Evolutionary conservation across 2,888 invertebrate species (phyloP).

Genomic region (Emmelina monodactyla): DNA sequence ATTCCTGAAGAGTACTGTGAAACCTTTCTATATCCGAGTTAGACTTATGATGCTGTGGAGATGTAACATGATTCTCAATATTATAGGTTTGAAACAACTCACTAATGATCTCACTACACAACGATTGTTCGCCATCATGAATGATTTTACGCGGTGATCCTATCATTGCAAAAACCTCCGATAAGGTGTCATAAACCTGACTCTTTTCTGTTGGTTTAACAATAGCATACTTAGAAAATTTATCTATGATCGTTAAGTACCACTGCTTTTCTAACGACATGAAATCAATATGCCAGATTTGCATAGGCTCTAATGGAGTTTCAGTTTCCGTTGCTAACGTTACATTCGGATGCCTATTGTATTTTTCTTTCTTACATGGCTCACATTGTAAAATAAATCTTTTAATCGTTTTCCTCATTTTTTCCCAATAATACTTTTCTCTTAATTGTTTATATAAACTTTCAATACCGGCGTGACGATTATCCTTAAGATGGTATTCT

Average conservation of each 20-base stretch:
- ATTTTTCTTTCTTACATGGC: constrained; percentile 10
- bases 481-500: constrained; percentile 9
- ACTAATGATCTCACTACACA: constrained; percentile 13
- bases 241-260: constrained; percentile 15
- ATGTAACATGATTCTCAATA: constrained; percentile 12
- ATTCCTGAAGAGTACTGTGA: constrained; percentile 13
- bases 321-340: constrained; percentile 5
- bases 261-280: constrained; percentile 14
- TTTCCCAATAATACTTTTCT: constrained; percentile 12
- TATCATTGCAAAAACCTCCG: constrained; percentile 14
- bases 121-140: constrained; percentile 13
- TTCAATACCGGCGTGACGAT: constrained; percentile 8
- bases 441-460: constrained; percentile 8
- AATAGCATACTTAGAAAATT: constrained; percentile 15
- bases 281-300: constrained; percentile 10
- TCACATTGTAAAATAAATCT: constrained; percentile 6
- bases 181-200: constrained; percentile 13
- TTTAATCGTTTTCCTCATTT: constrained; percentile 8
- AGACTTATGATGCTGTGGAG: constrained; percentile 14
- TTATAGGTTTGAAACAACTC: constrained; percentile 14
- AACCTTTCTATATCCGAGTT: constrained; percentile 15
- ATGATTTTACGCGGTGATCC: constrained; percentile 14
- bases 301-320: constrained; percentile 10
- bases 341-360: constrained; percentile 9
- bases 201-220: constrained; percentile 13